Base-by-base conservation (phyloP, 2,888 invertebrate species). In the Tuta absoluta region DNA sequence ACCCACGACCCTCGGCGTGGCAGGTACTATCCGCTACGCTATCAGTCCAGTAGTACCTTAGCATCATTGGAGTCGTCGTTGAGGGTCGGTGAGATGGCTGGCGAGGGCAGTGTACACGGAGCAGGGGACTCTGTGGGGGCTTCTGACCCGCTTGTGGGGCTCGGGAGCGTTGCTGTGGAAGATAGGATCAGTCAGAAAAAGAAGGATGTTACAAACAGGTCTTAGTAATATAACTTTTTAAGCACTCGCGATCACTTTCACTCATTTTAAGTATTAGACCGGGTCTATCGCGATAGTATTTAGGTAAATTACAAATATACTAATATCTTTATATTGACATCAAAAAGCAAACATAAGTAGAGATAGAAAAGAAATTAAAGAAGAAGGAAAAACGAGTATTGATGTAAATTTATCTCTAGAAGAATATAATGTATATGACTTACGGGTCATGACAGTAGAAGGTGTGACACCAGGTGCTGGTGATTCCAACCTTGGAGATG, bases 401-500 rank as follows among this genome's bases (percentile, higher is more conserved):
- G n/a, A n/a, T n/a, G n/a, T n/a, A n/a, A n/a, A n/a, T n/a, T n/a
- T n/a, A n/a, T n/a, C n/a, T n/a, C n/a, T n/a, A n/a, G n/a, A 48
- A 41, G 56, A 14, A 10, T n/a, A 3, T 11, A 0, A 33, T 23
- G 63, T 7, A 37, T 23, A 57, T 38, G 24, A 83, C 91, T 83
- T 76, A 91, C 91, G 88, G 0, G 86, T 89, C 81, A 91, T 81
- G 37, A 85, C 73, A 11, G 85, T 77, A 1, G 91, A 84, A 1
- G 93, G 90, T 0, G 93, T 92, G 19, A 93, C 85, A 0, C 93
- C 92, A 0, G 93, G 93, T 0, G 92, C 91, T 1, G 94, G 94
- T 17, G 93, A 93, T 70, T 94, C 95, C 62, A 95, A 93, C 71
- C 95, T 93, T 2, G 95, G 95, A 5, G 95, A 95, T 0, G 95